Base-by-base conservation (phyloP, 1,140 invertebrate genomes). In the Muscidifurax raptorellus region DNA sequence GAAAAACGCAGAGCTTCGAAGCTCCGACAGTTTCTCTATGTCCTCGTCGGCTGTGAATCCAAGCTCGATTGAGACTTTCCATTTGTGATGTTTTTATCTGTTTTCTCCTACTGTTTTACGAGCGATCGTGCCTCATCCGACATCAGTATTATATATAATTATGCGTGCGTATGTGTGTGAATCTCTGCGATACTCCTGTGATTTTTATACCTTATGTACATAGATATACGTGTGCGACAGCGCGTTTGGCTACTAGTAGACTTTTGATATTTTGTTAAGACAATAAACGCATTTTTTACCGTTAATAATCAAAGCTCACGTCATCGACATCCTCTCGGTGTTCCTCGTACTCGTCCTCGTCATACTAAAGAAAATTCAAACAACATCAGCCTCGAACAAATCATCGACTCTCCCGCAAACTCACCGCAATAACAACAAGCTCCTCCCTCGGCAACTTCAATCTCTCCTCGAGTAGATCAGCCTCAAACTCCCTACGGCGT, bases 21-120 rank as follows among this genome's bases (percentile, higher is more conserved):
- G 76, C 79, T 92, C 0, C 92, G 90, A 72, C 91, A 92, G 72
- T 90, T 92, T 69, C 1, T 92, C 52, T 92, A 90, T 77, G 87
- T 92, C 52, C 75, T 92, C n/a, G 80, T 91, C 12, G 88, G 87
- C 15, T 87, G 82, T 52, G 92, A 93, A 74, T 88, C 91, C 1
- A 92, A 90, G 81, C 44, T 84, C 6, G 25, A 79, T 22, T 84
- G 77, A 84, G 44, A 59, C 18, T 40, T 9, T 40, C 36, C 7
- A 40, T 40, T n/a, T 40, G 36, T 40, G 36, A 40, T 40, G 9
- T 40, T 9, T 9, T 40, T 40, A 40, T 40, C 10, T 40, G 10
- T 40, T 40, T 1, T 40, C 7, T 40, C 7, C 36, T 30, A 25
- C 10, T 6, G 12, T 71, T 9, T 71, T 28, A n/a, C n/a, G n/a